Conservation (phyloP, 2,888 invertebrate species). For the Schrankia costaestrigalis region DNA sequence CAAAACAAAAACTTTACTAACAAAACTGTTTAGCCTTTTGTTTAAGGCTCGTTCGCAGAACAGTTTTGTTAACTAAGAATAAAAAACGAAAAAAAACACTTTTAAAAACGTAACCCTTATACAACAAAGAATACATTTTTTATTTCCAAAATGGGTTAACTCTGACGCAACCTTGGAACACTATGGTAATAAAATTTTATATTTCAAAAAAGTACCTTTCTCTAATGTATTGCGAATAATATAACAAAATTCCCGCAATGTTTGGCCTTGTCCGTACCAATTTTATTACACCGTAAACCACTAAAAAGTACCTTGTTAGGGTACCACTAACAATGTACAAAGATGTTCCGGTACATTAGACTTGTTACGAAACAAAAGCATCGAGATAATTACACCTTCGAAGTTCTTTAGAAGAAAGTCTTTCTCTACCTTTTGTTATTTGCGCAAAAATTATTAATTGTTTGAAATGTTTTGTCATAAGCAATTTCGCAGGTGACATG, state of each 20-base stretch:
- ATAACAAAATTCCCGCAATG: slow-evolving; percentile 68
- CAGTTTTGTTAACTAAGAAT: slow-evolving; percentile 41
- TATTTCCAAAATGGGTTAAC: slow-evolving; percentile 61
- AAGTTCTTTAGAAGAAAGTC: slow-evolving; percentile 64
- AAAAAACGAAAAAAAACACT: slow-evolving; percentile 53
- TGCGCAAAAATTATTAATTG: slow-evolving; percentile 48
- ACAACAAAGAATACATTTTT: slow-evolving; percentile 55
- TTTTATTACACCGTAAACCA: slow-evolving; percentile 76
- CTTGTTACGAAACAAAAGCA: slow-evolving; percentile 62
- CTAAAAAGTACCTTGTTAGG: slow-evolving; percentile 71
- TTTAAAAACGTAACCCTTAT: slow-evolving; percentile 70
- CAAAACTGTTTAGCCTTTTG: slow-evolving; percentile 68
- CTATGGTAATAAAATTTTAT: slow-evolving; percentile 24
- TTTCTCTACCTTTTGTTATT: slow-evolving; percentile 67
- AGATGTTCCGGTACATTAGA: slow-evolving; percentile 66
- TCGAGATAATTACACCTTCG: slow-evolving; percentile 67
- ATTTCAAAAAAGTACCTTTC: slow-evolving; percentile 30
- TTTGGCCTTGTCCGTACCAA: slow-evolving; percentile 67
- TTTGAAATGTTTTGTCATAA: slow-evolving; percentile 35
- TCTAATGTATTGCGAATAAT: slow-evolving; percentile 34
- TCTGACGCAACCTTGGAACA: slow-evolving; percentile 37
- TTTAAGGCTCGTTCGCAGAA: slow-evolving; percentile 72
- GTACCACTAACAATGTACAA: slow-evolving; percentile 56
- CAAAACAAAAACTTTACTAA: slow-evolving; percentile 66
- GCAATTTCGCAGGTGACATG: slow-evolving; percentile 28